Evolutionary conservation across 2,113 vertebrate genomes (phyloP), one percentile per base, ranked within the genome.

Genomic region (Acrocephalus kingi): DNA sequence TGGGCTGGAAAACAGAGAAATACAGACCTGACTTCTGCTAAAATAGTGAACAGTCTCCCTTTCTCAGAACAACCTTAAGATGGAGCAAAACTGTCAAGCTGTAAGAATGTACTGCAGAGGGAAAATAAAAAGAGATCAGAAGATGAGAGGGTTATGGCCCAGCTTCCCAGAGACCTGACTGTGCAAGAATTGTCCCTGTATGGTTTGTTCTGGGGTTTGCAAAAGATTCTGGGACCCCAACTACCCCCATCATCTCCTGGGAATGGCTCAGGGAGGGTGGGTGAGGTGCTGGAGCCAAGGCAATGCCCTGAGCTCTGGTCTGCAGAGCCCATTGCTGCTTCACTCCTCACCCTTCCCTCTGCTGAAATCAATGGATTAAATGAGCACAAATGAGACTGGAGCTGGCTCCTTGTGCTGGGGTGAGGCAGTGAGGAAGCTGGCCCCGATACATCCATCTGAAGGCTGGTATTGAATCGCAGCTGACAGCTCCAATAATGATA

Each of bases 401-500:
- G 84, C 95, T 72, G 89, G 93, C 89, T 96, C 69, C 93, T 41
- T 17, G 7, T 87, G 89, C 89, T 52, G 93, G 31, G 93, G 52
- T 52, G 73, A 92, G 94, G 63, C 95, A 79, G 76, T 2, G 62
- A 55, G 87, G 81, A 87, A 97, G 74, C 81, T 87, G 91, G 84
- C 89, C 89, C 56, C 5, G 20, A 72, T 82, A 20, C 84, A 91
- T 96, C 93, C 73, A 39, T 84, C 95, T 96, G 56, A 77, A 76
- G 87, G 39, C 76, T 76, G 31, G 55, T 87, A 89, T 84, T 89
- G 95, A 91, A 95, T 93, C 58, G 43, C 89, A 73, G 84, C 93
- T 94, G 93, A 93, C 95, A 97, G 91, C 87, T 91, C 93, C 89
- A 62, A 95, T 97, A 97, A 97, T 35, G 92, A 85, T 88, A 97